These are phyloP conservation scores for Thereuonema tuberculata DNA, from an alignment of 1,140 invertebrate genomes.

Conservation along the genomic window DNA sequence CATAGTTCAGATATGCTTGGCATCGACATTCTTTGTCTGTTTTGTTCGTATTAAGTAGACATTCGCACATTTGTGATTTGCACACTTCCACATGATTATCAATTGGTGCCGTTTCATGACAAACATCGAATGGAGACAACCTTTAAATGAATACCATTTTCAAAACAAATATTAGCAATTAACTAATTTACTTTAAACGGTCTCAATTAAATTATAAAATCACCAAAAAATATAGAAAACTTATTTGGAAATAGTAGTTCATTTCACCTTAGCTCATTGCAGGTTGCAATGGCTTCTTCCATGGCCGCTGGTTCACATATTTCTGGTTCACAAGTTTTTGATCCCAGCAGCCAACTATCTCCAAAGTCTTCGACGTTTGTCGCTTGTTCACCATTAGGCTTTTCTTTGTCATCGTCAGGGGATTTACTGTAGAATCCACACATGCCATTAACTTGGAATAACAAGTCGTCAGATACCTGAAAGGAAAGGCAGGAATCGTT, in stretches of 20 bases:
- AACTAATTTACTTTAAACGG: not conserved
- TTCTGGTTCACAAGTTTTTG: slow-evolving; percentile 35
- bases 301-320: slow-evolving; percentile 42
- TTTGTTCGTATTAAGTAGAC: slow-evolving; percentile 30
- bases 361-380: slow-evolving; percentile 53
- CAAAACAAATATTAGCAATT: slow-evolving; percentile 14
- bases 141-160: slow-evolving; percentile 31
- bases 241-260: not conserved
- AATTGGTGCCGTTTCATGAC: slow-evolving; percentile 41
- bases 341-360: slow-evolving; percentile 48
- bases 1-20: slow-evolving; percentile 46
- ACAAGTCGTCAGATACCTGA: slow-evolving; percentile 38
- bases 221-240: not conserved
- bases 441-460: slow-evolving; percentile 50
- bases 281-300: slow-evolving; percentile 45
- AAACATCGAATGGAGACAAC: slow-evolving; percentile 44
- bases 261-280: slow-evolving; percentile 33
- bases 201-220: not conserved
- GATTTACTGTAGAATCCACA: slow-evolving; percentile 60
- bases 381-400: slow-evolving; percentile 47
- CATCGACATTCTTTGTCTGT: slow-evolving; percentile 46
- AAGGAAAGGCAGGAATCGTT: not conserved
- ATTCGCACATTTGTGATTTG: slow-evolving; percentile 54
- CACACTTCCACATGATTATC: slow-evolving; percentile 54
- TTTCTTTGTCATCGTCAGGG: slow-evolving; percentile 47